Evolutionary conservation across 1,140 invertebrate genomes (phyloP).

Genomic region (Drosophila sulfurigaster): DNA sequence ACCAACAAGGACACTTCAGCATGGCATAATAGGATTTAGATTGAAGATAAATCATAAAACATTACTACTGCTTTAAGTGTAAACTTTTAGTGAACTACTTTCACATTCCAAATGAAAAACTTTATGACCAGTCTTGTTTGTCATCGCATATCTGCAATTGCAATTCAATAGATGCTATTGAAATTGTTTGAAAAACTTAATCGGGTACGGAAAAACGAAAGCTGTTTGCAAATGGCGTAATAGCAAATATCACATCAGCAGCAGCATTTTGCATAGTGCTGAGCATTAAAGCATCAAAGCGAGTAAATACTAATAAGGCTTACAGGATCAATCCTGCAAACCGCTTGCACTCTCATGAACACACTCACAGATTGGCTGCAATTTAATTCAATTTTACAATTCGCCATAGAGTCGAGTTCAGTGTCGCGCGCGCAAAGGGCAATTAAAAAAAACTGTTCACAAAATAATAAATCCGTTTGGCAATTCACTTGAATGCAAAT

Average conservation of each 20-base stretch:
- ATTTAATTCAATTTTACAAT: slow-evolving; percentile 79
- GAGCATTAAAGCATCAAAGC: slow-evolving; percentile 37
- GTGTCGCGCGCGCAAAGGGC: slow-evolving; percentile 34
- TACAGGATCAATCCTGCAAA: slow-evolving; percentile 37
- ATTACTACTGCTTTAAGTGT: no score
- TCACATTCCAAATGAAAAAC: no score
- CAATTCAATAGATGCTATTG: not conserved
- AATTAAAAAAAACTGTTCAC: slow-evolving; percentile 69
- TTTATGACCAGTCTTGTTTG: no score
- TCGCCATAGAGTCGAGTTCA: slow-evolving; percentile 41
- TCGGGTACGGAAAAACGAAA: slow-evolving; percentile 13
- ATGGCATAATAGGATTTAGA: not conserved
- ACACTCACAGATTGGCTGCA: slow-evolving; percentile 57
- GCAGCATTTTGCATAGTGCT: slow-evolving; percentile 16
- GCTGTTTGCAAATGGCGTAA: slow-evolving; percentile 21
- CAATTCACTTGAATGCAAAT: slow-evolving; percentile 43
- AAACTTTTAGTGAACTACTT: not conserved
- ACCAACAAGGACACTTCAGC: not conserved
- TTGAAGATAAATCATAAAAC: not conserved
- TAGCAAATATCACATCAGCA: slow-evolving; percentile 36
- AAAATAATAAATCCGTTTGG: slow-evolving; percentile 76
- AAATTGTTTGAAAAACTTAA: slow-evolving; percentile 12
- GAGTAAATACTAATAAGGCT: slow-evolving; percentile 52
- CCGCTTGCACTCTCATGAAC: not conserved
- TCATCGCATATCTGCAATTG: not conserved